phyloP scores from a whole-genome alignment of 2,888 invertebrate species.

The Timandra comae region DNA sequence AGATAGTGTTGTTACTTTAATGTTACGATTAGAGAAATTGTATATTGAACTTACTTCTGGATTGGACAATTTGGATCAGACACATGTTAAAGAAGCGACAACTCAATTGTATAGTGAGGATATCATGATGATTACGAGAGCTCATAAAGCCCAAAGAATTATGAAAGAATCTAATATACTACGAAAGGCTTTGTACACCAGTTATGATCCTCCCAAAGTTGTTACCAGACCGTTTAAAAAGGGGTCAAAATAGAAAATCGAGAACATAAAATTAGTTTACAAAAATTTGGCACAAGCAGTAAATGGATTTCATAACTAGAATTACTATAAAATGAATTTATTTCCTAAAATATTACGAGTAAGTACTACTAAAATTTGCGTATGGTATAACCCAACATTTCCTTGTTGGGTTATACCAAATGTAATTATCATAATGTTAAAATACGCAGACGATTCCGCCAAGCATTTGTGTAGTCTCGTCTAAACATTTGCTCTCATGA shows the following conservation, averaged over 20 bases:
- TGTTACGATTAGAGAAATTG: conserved; percentile 25
- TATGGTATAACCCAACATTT: no score
- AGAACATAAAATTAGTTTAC: conserved; percentile 7
- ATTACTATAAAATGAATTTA: conserved; percentile 7
- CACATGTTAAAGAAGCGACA: conserved; percentile 26
- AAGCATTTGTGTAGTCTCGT: conserved; percentile 39
- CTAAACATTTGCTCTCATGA: conserved; percentile 67
- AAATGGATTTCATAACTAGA: conserved; percentile 10
- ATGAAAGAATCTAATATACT: conserved; percentile 30
- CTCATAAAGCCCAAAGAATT: conserved; percentile 26
- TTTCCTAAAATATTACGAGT: neutral
- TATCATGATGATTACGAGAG: conserved; percentile 25
- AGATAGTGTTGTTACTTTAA: conserved; percentile 24
- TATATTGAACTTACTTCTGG: conserved; percentile 21
- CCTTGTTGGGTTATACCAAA: conserved; percentile 50
- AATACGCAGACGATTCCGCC: conserved; percentile 44
- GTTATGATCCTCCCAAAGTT: conserved; percentile 29
- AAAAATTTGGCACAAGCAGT: conserved; percentile 1
- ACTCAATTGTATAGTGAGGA: conserved; percentile 28
- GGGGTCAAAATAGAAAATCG: no score
- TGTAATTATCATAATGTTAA: conserved; percentile 68
- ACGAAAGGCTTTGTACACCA: conserved; percentile 24
- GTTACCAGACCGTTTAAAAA: no score
- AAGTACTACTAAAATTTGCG: no score
- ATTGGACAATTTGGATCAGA: conserved; percentile 25